Evolutionary conservation across 2,113 vertebrate genomes (phyloP), one percentile per base, ranked within the genome.

Genomic region (Solea solea): DNA sequence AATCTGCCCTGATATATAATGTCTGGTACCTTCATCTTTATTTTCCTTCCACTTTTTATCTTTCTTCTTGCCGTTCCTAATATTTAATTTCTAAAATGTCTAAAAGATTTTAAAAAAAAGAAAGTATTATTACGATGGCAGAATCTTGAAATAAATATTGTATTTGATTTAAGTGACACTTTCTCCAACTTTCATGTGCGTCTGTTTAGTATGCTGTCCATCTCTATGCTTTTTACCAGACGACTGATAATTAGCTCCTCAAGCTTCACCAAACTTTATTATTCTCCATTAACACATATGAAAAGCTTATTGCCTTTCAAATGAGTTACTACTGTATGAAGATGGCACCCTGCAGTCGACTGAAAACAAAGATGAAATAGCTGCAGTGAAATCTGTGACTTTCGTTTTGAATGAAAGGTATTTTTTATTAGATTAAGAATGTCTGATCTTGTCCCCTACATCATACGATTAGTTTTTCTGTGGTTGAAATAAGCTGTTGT

Each of bases 261-360:
- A 88, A 73, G 88, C 83, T 87, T 77, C 76, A 58, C 64, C 83
- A 75, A 84, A 88, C 80, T 87, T 88, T 88, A 88, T 90, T 84
- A 86, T 91, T 86, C 74, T 82, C 76, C 72, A 86, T 85, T 89
- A 86, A 70, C 69, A 68, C 80, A 83, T 68, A 70, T 80, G 74
- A 77, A 69, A 66, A 78, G 81, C 68, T 50, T 52, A 72, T 81
- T 83, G 79, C 72, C 71, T 81, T 78, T 83, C 50, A 85, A 71
- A 88, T 86, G 70, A 81, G 69, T 77, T 81, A 80, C 69, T 76
- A 84, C 67, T 70, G 68, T 64, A 75, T 69, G 63, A 76, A 68
- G 63, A 83, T 53, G 61, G 54, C 66, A 71, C 65, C 45, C 51
- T 28, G 46, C 49, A 34, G 40, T 40, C 6, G 44, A 63, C 16